Base-by-base conservation (phyloP, 1,140 invertebrate species). In the Drosophila tristis region DNA sequence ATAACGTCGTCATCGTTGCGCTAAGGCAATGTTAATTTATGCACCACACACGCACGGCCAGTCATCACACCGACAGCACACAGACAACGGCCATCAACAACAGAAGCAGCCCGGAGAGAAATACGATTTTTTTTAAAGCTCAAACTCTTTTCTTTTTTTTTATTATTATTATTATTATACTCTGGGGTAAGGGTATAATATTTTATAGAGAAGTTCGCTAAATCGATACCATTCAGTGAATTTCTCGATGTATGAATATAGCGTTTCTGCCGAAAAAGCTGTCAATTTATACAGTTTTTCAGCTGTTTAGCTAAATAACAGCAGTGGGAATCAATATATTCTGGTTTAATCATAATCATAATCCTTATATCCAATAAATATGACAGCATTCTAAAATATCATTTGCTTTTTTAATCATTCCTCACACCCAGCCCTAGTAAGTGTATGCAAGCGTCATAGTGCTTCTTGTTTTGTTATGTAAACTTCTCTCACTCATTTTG, bases 1-100 rank as follows among this genome's bases (percentile, higher is more conserved):
- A 86, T 86, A 86, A 86, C 82, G 82, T 76, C 56, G 72, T 86
- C 71, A 78, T 63, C 66, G 78, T 87, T 82, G 80, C 70, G 74
- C 72, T 54, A 42, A 75, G 64, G 78, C 82, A 76, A 87, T 87
- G 79, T 81, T 87, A 87, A 89, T 79, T 87, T 89, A 87, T 87
- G 74, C 82, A 72, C 65, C 66, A 57, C 73, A 65, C 67, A 80
- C 67, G 51, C 47, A 78, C 45, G 55, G 43, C 51, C 42, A 56
- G 20, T 31, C 42, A 58, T 53, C 55, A 76, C 42, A 20, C 53
- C 59, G 45, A 63, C 76, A 66, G 47, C 20, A 35, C 51, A 68
- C 25, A 48, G 25, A 25, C 16, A 15, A n/a, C 16, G 50, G 64
- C 11, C 49, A 54, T 16, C 62, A 64, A 58, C 45, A 54, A 29